Evolutionary conservation across 2,888 invertebrate genomes (phyloP).

Genomic region (Rhimphoctona megacephalus): DNA sequence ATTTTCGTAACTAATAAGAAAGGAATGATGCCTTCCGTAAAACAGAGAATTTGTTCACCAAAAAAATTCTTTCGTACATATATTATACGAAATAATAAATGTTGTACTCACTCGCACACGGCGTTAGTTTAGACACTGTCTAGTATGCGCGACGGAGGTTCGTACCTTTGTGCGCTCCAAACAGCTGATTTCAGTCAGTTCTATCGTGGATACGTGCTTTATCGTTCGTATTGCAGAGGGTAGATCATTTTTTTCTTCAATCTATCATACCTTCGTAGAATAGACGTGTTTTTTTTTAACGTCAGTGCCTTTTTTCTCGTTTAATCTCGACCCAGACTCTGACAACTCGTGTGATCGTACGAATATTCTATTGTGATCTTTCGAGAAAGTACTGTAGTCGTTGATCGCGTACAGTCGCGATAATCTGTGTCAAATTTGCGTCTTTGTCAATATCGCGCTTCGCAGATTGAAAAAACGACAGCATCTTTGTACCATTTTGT

Average conservation of each 20-base stretch:
- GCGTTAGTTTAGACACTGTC: slow-evolving; percentile 47
- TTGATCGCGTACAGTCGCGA: neutral
- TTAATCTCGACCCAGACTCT: neutral
- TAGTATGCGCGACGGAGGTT: slow-evolving; percentile 29
- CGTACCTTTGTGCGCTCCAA: slow-evolving; percentile 63
- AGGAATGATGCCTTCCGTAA: neutral
- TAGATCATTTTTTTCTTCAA: slow-evolving; percentile 6
- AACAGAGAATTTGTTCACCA: neutral
- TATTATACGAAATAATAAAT: slow-evolving; percentile 27
- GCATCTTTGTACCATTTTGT: neutral
- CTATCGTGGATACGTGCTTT: slow-evolving; percentile 44
- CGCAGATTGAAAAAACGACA: neutral
- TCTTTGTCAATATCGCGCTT: neutral
- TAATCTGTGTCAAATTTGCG: neutral
- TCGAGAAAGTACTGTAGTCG: neutral
- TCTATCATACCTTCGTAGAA: slow-evolving; percentile 4
- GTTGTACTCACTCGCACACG: slow-evolving; percentile 35
- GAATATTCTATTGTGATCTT: neutral
- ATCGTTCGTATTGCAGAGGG: slow-evolving; percentile 11
- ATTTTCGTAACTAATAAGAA: neutral
- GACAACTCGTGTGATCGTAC: neutral
- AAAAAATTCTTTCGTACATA: slow-evolving; percentile 42
- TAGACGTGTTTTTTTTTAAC: neutral
- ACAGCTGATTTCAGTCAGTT: slow-evolving; percentile 72
- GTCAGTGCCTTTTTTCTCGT: slow-evolving; percentile 13